These are phyloP conservation scores for Lanius collurio DNA, from an alignment of 2,113 vertebrate genomes.

Conservation along the genomic window DNA sequence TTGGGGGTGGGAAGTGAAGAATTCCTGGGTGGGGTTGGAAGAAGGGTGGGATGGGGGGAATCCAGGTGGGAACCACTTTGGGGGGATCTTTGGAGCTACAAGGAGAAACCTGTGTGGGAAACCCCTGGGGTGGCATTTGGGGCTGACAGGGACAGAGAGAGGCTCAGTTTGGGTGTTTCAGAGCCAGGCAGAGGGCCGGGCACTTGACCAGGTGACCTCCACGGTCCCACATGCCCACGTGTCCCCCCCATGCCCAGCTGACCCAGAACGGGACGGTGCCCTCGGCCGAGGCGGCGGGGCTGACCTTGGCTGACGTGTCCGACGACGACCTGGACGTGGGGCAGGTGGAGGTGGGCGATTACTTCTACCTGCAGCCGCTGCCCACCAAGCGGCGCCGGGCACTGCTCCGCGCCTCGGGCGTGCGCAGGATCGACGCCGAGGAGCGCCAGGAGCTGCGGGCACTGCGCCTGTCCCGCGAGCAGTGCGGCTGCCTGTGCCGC, in stretches of 20 bases:
- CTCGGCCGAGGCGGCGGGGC: slow-evolving; percentile 87
- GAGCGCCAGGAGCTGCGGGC: slow-evolving; percentile 93
- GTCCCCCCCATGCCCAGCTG: slow-evolving; percentile 70
- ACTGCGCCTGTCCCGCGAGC: slow-evolving; percentile 93
- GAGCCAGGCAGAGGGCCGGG: accelerated
- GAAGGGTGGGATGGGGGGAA: neutral
- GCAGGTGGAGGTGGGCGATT: slow-evolving; percentile 93
- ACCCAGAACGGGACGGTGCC: slow-evolving; percentile 93
- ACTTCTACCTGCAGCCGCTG: slow-evolving; percentile 95
- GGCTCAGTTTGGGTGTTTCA: neutral
- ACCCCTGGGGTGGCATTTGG: neutral
- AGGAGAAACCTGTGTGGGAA: neutral
- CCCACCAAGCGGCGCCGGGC: slow-evolving; percentile 93
- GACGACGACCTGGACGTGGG: slow-evolving; percentile 96
- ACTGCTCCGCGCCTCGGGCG: slow-evolving; percentile 89
- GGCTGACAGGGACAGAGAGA: accelerated
- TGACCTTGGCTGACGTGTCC: slow-evolving; percentile 92
- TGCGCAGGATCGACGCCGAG: slow-evolving; percentile 90
- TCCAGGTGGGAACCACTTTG: neutral
- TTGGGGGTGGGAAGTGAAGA: too few relatives aligned
- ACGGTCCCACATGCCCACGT: accelerated
- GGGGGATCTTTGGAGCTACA: too few relatives aligned
- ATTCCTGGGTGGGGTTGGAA: neutral
- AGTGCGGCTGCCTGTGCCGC: slow-evolving; percentile 95
- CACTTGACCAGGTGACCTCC: neutral